Evolutionary conservation across 2,797 vertebrate species (phyloP).

Genomic region (Emys orbicularis): DNA sequence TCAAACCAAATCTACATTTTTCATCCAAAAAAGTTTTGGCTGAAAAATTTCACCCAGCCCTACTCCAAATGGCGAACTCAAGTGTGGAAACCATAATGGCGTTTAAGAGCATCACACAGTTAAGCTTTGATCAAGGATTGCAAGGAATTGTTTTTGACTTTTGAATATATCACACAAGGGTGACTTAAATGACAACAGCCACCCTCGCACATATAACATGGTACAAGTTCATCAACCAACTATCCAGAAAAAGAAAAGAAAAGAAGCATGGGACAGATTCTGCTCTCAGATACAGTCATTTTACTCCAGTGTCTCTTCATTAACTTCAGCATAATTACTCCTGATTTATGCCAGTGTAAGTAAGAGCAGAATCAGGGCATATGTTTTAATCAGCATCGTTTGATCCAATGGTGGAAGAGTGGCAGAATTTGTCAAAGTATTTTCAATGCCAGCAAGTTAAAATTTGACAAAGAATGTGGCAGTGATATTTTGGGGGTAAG

Average conservation of each 20-base stretch:
- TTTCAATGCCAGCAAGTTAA: not conserved
- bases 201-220: slow-evolving; percentile 58
- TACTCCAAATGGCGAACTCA: slow-evolving; percentile 39
- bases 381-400: not conserved
- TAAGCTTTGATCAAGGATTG: slow-evolving; percentile 63
- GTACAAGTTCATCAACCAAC: slow-evolving; percentile 24
- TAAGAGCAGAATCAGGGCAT: not conserved
- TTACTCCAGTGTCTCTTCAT: not conserved
- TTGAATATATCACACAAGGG: slow-evolving; percentile 42
- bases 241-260: not conserved
- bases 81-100: not conserved
- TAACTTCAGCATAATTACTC: not conserved
- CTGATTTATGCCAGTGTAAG: not conserved
- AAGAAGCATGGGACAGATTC: not conserved
- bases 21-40: no score
- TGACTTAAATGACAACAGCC: slow-evolving; percentile 67
- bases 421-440: not conserved
- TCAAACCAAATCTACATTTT: not conserved
- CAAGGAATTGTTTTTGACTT: slow-evolving; percentile 64
- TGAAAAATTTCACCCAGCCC: not conserved
- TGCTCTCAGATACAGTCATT: rapidly evolving
- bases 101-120: slow-evolving; percentile 50
- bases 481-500: not conserved
- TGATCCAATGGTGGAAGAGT: not conserved
- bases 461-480: not conserved